These are phyloP conservation scores for Tachina lurida DNA, from an alignment of 2,888 invertebrate genomes.

Conservation along the genomic window DNA sequence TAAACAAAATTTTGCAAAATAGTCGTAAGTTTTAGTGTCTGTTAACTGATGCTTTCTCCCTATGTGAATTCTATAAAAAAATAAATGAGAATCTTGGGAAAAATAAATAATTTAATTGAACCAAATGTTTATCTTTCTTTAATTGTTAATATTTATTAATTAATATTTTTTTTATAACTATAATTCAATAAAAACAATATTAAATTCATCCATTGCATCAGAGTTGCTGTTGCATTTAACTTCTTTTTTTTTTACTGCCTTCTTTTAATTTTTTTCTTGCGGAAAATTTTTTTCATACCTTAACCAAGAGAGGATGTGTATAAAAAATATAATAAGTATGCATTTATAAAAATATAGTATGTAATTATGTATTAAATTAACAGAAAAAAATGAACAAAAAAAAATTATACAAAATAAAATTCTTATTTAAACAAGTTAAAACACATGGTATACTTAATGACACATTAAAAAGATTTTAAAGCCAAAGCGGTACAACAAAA, in stretches of 20 bases:
- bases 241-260: constrained; percentile 45
- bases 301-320: constrained; percentile 78
- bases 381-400: constrained; percentile 48
- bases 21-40: no score
- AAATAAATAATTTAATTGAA: neutral
- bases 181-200: constrained; percentile 68
- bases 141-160: constrained; percentile 46
- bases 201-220: constrained; percentile 69
- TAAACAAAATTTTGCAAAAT: no score
- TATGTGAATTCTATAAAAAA: no score
- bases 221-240: constrained; percentile 58
- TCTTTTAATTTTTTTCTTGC: constrained; percentile 45
- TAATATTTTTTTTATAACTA: constrained; percentile 50
- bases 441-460: constrained; percentile 65
- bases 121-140: constrained; percentile 31
- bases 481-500: constrained; percentile 42
- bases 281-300: constrained; percentile 73
- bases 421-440: constrained; percentile 59
- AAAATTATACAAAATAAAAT: constrained; percentile 55
- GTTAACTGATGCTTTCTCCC: no score
- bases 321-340: constrained; percentile 64
- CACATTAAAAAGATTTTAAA: constrained; percentile 68
- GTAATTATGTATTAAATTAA: constrained; percentile 66
- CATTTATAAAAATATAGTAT: constrained; percentile 57
- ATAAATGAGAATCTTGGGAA: no score